Evolutionary conservation across 2,113 vertebrate genomes (phyloP), one percentile per base, ranked within the genome.

Genomic region (Ciconia boyciana): DNA sequence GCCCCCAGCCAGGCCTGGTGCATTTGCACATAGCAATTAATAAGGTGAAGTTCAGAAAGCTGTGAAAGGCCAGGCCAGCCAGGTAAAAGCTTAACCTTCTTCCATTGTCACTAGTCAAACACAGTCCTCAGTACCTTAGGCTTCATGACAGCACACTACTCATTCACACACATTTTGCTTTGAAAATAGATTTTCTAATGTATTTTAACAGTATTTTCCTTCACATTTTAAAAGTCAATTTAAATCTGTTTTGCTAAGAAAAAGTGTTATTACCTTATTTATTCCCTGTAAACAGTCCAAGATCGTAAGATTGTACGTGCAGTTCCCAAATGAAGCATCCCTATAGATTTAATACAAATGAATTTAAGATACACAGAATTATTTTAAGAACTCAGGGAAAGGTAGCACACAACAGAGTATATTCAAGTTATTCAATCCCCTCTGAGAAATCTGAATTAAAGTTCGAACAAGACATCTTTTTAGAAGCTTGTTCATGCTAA

Each of bases 221-320:
- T 72, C 36, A 21, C 8, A 3, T 39, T 91, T 68, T 15, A 57
- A 79, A 82, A 81, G 43, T 18, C 5, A 60, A 44, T 48, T 70
- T 81, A 66, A 91, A 68, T 9, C 17, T 48, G n/a, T 52, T 94
- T 72, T 64, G 44, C 51, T 71, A 87, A 88, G 61, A 26, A 89
- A 13, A 90, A 69, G 18, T 21, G 41, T 61, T 64, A 77, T 98
- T 98, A 99, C 99, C 99, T 99, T 99, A 96, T 98, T 98, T 97
- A 99, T 98, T 88, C 99, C 99, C 96, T 99, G 99, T 95, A 99
- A 98, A 97, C 99, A 99, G 97, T 99, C 99, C 61, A 99, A 98
- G 97, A 99, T 98, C 0, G 99, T 99, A 75, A 99, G 98, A 96
- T 98, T 99, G 97, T 98, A 99, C 39, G 98, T 99, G 98, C 98